Evolutionary conservation across 2,113 vertebrate genomes (phyloP), one percentile per base, ranked within the genome.

Genomic region (Chloropsis hardwickii): DNA sequence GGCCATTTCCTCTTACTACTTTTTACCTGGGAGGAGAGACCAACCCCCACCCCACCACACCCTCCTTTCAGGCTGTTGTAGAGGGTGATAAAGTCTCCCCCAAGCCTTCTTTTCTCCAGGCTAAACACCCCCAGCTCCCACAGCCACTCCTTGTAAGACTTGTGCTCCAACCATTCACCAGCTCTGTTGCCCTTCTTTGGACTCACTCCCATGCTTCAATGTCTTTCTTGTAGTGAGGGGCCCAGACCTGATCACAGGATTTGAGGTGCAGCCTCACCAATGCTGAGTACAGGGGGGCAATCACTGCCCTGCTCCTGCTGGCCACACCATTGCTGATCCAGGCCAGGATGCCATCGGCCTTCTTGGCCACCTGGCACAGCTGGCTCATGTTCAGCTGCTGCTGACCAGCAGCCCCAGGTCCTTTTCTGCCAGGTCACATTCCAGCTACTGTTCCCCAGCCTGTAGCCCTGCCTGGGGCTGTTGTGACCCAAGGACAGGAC

Each of bases 281-380:
- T 45, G 39, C 22, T 0, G 0, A 22, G 44, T 5, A 39, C 39
- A 69, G 20, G 51, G 20, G 28, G 4, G 64, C 20, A 9, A 24
- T 73, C 40, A 3, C 27, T 77, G 45, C 5, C 39, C 45, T 60
- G 37, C 0, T 69, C 54, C 53, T 69, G 54, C 33, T 86, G 54
- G 47, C 54, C 72, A n/a, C 45, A 20, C 45, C 7, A 23, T 28
- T 45, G 2, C 54, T 69, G 45, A 45, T 6, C 5, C 27, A 60
- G 45, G 62, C 53, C 62, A 69, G 45, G 54, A 58, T 60, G 28
- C 45, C 45, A 28, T 10, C 1, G 14, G 54, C 33, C 9, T 33
- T 45, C 83, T 37, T 58, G 44, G 44, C 31, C 5, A 42, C 31
- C 71, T 37, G 53, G 24, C 42, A 50, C 51, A 31, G 51, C 60